phyloP scores from a whole-genome alignment of 2,888 invertebrate genomes.

The Limenitis camilla region DNA sequence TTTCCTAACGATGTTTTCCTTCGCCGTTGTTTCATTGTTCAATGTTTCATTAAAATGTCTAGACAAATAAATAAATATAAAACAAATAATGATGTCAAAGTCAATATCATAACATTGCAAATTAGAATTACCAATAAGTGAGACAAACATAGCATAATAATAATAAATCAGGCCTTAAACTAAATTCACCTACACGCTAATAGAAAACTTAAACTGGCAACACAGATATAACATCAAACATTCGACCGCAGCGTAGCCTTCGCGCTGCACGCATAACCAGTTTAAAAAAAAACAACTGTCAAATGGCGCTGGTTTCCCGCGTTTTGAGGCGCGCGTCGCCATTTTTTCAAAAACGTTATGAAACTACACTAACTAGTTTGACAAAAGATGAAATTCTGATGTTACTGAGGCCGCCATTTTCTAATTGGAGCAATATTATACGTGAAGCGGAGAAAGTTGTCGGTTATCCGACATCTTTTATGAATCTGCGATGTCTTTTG shows the following conservation, averaged over 20 bases:
- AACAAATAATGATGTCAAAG: too few relatives aligned
- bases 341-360: slow-evolving; percentile 58
- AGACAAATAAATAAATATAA: too few relatives aligned
- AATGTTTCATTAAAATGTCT: too few relatives aligned
- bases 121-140: too few relatives aligned
- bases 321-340: slow-evolving; percentile 50
- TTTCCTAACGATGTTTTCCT: too few relatives aligned
- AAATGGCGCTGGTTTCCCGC: slow-evolving; percentile 60
- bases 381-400: slow-evolving; percentile 66
- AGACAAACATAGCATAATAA: neutral
- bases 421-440: slow-evolving; percentile 66
- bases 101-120: too few relatives aligned
- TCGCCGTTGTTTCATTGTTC: too few relatives aligned
- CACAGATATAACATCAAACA: slow-evolving; percentile 13
- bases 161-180: neutral
- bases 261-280: slow-evolving; percentile 13
- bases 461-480: slow-evolving; percentile 75
- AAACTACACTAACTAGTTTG: slow-evolving; percentile 63
- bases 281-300: slow-evolving; percentile 6
- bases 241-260: slow-evolving; percentile 14
- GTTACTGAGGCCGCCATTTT: slow-evolving; percentile 58
- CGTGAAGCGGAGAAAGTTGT: slow-evolving; percentile 71
- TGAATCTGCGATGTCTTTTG: slow-evolving; percentile 73
- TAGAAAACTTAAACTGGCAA: slow-evolving; percentile 19
- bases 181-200: slow-evolving; percentile 9